Conservation (phyloP, 2,797 vertebrate genomes). For the Phoxinus dragarum region DNA sequence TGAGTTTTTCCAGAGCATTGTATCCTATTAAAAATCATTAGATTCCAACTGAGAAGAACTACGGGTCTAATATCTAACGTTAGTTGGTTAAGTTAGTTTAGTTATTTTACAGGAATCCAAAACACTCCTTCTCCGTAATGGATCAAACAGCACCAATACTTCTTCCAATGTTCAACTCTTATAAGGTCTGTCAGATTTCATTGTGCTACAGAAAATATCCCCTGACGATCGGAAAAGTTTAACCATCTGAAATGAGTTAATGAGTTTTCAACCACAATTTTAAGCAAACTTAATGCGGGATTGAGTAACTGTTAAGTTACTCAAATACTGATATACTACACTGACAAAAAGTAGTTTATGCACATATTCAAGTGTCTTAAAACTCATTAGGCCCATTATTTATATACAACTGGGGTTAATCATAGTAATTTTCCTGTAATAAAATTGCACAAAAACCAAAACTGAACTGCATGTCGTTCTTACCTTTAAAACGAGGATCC, state of each 20-base stretch:
- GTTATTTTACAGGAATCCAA: neutral
- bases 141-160: neutral
- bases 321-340: neutral
- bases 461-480: conserved; percentile 67
- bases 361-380: neutral
- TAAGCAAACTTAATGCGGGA: neutral
- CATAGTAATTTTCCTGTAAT: conserved; percentile 51
- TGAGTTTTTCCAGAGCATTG: neutral
- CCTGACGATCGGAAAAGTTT: neutral
- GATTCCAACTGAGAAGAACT: neutral
- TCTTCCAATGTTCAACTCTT: neutral
- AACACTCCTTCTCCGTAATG: neutral
- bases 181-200: neutral
- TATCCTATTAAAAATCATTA: neutral
- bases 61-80: neutral
- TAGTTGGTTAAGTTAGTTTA: too few species aligned
- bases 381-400: neutral
- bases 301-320: too few species aligned
- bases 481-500: conserved; percentile 73
- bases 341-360: neutral
- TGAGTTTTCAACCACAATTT: neutral
- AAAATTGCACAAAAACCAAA: conserved; percentile 50
- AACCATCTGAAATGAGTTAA: neutral
- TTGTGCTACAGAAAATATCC: neutral
- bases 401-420: neutral